Evolutionary conservation across 2,113 vertebrate genomes (phyloP).

Genomic region (Parus major): DNA sequence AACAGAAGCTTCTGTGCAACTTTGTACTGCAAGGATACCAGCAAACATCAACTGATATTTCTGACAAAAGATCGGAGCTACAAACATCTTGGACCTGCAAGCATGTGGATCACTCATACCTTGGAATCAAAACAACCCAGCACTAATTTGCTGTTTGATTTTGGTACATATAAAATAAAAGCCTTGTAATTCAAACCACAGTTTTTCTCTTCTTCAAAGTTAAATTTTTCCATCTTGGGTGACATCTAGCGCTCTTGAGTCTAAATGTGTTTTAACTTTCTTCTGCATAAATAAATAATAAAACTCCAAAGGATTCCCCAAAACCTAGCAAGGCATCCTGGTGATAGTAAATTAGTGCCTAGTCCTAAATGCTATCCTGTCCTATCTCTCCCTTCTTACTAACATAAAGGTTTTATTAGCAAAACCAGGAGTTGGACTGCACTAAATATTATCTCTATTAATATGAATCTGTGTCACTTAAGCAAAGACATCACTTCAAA

Average conservation of each 20-base stretch:
- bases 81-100: not conserved
- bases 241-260: not conserved
- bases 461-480: not conserved
- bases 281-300: not conserved
- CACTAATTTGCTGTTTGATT: not conserved
- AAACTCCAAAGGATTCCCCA: not conserved
- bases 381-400: not conserved
- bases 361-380: not conserved
- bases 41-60: not conserved
- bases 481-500: not conserved
- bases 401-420: not conserved
- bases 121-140: not conserved
- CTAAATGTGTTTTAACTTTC: not conserved
- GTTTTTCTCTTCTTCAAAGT: not conserved
- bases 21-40: not conserved
- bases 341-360: not conserved
- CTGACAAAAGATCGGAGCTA: not conserved
- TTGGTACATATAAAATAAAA: not conserved
- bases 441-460: not conserved
- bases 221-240: not conserved
- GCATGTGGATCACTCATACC: not conserved
- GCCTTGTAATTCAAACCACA: not conserved
- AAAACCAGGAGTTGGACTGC: not conserved
- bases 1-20: rapidly evolving
- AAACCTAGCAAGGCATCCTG: not conserved